A percentile compares a stretch with the other conserved stretches of the same genome.
These are phyloP conservation scores for Papilio polytes DNA, from an alignment of 1,140 invertebrate genomes.

Conservation along the genomic window DNA sequence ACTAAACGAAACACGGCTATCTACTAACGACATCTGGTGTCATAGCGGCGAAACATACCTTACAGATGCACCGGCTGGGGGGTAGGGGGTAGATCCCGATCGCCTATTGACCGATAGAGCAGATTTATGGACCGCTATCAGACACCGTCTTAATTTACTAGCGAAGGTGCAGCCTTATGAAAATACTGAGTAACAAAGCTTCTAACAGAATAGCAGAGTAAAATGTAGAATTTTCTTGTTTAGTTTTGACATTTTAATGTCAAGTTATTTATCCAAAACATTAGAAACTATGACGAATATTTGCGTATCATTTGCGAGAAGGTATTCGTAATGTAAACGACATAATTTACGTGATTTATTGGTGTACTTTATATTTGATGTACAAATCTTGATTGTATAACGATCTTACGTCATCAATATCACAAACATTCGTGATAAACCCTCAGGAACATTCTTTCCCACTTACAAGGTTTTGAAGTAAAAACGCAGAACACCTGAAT, in stretches of 20 bases:
- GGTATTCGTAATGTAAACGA: too few species aligned
- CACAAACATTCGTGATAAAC: too few species aligned
- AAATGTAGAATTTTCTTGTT: background rate
- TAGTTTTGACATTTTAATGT: background rate
- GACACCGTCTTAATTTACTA: slow-evolving; percentile 53
- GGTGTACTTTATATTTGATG: too few species aligned
- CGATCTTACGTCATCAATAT: too few species aligned
- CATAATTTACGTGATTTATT: too few species aligned
- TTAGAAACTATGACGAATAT: too few species aligned
- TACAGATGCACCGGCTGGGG: slow-evolving; percentile 26
- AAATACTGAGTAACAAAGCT: slow-evolving; percentile 5
- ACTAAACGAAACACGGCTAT: slow-evolving; percentile 37
- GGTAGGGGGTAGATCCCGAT: slow-evolving; percentile 46
- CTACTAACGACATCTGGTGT: slow-evolving; percentile 37
- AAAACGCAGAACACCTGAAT: too few species aligned
- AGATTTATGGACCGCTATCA: slow-evolving; percentile 52
- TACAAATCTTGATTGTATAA: too few species aligned
- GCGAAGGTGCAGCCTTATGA: slow-evolving; percentile 27
- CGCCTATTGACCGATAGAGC: slow-evolving; percentile 47
- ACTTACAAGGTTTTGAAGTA: too few species aligned
- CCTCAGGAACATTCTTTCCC: too few species aligned
- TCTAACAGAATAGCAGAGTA: background rate
- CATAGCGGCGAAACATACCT: slow-evolving; percentile 20
- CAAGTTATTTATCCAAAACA: background rate
- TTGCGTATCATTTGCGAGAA: too few species aligned